Conservation (phyloP, 2,888 invertebrate species). For the Hipparchia sbordonii region DNA sequence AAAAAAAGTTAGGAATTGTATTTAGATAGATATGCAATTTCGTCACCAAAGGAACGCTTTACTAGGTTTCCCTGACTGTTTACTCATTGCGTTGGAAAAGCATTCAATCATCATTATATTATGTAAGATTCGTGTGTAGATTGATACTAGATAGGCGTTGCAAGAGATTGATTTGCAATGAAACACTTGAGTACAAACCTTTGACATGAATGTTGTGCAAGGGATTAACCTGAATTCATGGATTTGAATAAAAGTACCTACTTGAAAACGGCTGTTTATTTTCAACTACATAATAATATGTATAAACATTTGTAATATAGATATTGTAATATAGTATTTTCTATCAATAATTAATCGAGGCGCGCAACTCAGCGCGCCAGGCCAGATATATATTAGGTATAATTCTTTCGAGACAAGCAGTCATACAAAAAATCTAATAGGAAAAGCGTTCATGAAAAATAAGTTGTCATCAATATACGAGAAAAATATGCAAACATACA, state of each 20-base stretch:
- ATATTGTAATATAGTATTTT: too few species aligned
- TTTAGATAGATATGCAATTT: background rate
- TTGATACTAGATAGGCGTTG: too few species aligned
- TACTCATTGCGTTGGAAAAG: conserved; percentile 10
- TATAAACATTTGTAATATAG: too few species aligned
- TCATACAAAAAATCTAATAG: too few species aligned
- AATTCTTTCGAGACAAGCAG: too few species aligned
- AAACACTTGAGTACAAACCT: conserved; percentile 9
- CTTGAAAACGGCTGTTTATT: background rate
- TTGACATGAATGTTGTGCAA: conserved; percentile 7
- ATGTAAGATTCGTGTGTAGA: conserved; percentile 1
- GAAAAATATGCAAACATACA: too few species aligned
- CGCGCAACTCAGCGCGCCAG: too few species aligned
- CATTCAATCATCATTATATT: conserved; percentile 11
- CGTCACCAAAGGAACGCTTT: background rate
- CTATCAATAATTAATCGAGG: too few species aligned
- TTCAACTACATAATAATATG: background rate
- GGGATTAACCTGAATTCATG: conserved; percentile 10
- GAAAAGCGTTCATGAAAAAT: too few species aligned
- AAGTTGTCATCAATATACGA: too few species aligned
- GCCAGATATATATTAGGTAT: too few species aligned
- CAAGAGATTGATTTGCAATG: conserved; percentile 11
- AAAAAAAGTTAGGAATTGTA: too few species aligned
- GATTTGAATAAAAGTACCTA: conserved; percentile 3
- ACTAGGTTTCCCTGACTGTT: conserved; percentile 1